Base-by-base conservation (phyloP, 2,113 vertebrate species). In the Arizona elegans region DNA sequence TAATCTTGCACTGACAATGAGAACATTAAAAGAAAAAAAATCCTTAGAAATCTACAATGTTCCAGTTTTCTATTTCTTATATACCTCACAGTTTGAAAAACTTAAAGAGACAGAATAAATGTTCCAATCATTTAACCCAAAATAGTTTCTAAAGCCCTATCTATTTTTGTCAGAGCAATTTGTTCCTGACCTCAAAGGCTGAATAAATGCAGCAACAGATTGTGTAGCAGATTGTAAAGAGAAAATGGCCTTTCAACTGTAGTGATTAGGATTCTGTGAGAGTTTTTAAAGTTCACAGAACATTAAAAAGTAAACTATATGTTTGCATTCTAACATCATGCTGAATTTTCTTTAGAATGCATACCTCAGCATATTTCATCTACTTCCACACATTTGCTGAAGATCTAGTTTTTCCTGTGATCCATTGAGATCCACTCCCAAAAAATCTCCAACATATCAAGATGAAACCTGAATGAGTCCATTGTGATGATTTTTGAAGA, bases 111-210 rank as follows among this genome's bases (percentile, higher is more conserved):
- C 88, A 93, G 75, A 90, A 93, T 59, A 55, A 90, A 47, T 93
- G 88, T 90, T 93, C 88, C 50, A 59, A 59, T 33, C 87, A 50
- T 50, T 58, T 43, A 24, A 89, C 13, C 54, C 47, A 93, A 93
- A 93, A 93, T 93, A 90, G 55, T 86, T 85, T 93, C 53, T 53
- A 62, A 86, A 93, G 23, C 55, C 47, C 5, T 86, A 38, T 90
- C 92, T 90, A 90, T 93, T 93, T 93, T 93, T 85, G 75, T 53
- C 38, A 59, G 88, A 86, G 92, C 75, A 86, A 50, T 81, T 90
- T 93, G 88, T 93, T 93, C 88, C 50, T 93, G 92, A 93, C 55
- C 88, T 90, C 53, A 90, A 59, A 86, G 75, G 52, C 88, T 93
- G 92, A 59, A 55, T 33, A 52, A 89, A n/a, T 65, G 55, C 62